Evolutionary conservation across 2,113 vertebrate genomes (phyloP), one percentile per base, ranked within the genome.

Genomic region (Hipposideros armiger): DNA sequence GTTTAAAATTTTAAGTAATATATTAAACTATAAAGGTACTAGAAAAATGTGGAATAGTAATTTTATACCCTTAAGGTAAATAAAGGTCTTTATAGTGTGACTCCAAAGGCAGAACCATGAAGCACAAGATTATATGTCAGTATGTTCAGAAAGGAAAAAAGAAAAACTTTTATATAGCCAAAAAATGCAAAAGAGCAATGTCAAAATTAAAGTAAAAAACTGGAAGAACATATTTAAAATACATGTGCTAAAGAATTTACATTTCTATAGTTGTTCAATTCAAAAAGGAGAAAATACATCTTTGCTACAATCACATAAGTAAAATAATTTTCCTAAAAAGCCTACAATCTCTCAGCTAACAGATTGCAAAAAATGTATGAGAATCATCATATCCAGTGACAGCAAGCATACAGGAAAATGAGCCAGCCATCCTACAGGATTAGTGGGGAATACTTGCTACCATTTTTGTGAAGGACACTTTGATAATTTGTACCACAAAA

Each of bases 1-100:
- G 67, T 50, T 76, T 88, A 42, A 88, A 69, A 74, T 14, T 60
- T 58, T 47, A 64, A 84, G 13, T 90, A 78, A 95, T 67, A 78
- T 62, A 54, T 47, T 6, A 91, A 84, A 36, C 8, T 58, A n/a
- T 11, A 56, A 73, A 92, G 72, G 20, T 50, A 47, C 4, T 24
- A 86, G 24, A 47, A 93, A 77, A 45, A 52, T 69, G 45, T 62
- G 20, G 5, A 67, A 56, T 67, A 81, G 17, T 87, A 72, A 74
- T 85, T 88, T 76, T 80, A 50, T 40, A 45, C 16, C 4, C 4
- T 4, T 45, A 76, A 40, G 60, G 36, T 60, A 26, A 80, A 36
- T 19, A 74, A 72, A 89, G 0, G 4, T 78, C 52, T 64, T 62
- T 42, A 32, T 40, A 45, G 36, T 40, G 45, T 60, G 40, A 36